Conservation (phyloP, 92 coral and sea anemone genomes). For the Porites cylindrica region DNA sequence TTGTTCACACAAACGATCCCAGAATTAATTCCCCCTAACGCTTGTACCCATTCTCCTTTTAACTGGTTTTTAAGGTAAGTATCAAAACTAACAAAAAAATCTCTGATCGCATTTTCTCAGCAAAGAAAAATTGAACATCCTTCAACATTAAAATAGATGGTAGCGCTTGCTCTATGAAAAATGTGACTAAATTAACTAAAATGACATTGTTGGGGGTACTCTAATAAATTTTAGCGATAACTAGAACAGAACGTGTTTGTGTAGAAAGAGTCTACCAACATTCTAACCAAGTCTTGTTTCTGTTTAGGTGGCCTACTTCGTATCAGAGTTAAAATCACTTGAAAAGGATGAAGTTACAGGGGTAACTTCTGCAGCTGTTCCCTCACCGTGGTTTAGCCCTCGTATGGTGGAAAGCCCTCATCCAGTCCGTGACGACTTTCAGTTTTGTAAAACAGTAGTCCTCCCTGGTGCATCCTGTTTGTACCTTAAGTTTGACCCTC, state of each 20-base stretch:
- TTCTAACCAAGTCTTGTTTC: not conserved
- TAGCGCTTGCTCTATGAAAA: too few relatives aligned
- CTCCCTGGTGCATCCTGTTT: constrained; percentile 81
- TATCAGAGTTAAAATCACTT: constrained; percentile 59
- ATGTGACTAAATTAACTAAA: too few relatives aligned
- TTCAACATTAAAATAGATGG: too few relatives aligned
- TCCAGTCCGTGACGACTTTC: constrained; percentile 92
- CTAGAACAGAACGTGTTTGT: not conserved
- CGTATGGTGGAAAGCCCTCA: constrained; percentile 89
- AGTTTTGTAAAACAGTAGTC: constrained; percentile 73
- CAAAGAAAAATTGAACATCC: too few relatives aligned
- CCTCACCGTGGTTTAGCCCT: constrained; percentile 84
- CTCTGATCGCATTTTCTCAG: too few relatives aligned
- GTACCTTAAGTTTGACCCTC: constrained; percentile 86
- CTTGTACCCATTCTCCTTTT: too few relatives aligned
- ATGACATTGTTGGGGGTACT: too few relatives aligned
- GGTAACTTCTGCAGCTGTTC: constrained; percentile 55
- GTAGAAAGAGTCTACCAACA: not conserved
- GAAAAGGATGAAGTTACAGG: constrained; percentile 26
- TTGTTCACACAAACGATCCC: too few relatives aligned
- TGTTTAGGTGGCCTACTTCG: constrained; percentile 73
- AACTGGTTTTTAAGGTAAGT: too few relatives aligned
- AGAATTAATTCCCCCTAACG: too few relatives aligned
- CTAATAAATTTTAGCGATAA: not conserved
- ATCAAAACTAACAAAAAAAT: too few relatives aligned